These are phyloP conservation scores for Bilobella aurantiaca DNA, from an alignment of 1,140 invertebrate species.

Conservation along the genomic window DNA sequence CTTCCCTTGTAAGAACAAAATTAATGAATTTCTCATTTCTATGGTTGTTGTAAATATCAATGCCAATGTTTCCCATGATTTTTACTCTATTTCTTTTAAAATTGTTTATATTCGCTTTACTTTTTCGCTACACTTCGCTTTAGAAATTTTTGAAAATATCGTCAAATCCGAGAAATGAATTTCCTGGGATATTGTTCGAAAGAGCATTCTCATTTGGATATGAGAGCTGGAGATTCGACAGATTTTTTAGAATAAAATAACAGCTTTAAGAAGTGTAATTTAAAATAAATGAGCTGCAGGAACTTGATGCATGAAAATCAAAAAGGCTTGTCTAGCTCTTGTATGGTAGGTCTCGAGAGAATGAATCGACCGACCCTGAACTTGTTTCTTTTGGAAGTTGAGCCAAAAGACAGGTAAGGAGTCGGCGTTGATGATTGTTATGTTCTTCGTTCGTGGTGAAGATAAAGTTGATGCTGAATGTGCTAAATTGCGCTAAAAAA, in stretches of 20 bases:
- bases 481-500: not conserved
- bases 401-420: not conserved
- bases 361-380: constrained; percentile 36
- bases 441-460: too few species aligned
- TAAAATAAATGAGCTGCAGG: not conserved
- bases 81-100: not conserved
- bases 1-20: too few species aligned
- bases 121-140: not conserved
- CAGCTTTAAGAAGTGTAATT: not conserved
- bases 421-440: not conserved
- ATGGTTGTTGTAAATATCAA: not conserved
- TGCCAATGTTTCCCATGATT: not conserved
- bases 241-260: too few species aligned
- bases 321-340: not conserved
- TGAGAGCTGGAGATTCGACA: too few species aligned
- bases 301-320: not conserved
- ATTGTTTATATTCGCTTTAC: too few species aligned
- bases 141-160: not conserved
- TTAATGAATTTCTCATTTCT: too few species aligned
- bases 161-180: not conserved
- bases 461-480: not conserved
- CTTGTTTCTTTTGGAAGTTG: not conserved
- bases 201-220: too few species aligned
- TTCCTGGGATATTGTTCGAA: too few species aligned
- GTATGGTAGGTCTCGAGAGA: not conserved